These are phyloP conservation scores for Drosophila leonis DNA, from an alignment of 2,888 invertebrate genomes.

Conservation along the genomic window DNA sequence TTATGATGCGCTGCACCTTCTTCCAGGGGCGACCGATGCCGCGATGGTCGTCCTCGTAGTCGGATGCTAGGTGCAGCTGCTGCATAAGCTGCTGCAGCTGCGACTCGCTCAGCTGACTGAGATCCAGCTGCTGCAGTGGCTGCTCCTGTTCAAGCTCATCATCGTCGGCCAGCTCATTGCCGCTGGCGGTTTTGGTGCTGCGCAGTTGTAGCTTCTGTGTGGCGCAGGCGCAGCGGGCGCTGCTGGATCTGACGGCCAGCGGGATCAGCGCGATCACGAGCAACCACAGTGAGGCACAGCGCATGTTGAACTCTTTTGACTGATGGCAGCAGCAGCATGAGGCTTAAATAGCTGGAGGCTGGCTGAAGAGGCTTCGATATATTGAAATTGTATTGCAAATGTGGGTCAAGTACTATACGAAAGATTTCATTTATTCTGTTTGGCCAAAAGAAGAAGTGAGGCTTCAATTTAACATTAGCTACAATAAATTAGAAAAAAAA, in stretches of 20 bases:
- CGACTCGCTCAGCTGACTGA: constrained; percentile 50
- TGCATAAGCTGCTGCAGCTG: constrained; percentile 56
- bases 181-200: neutral
- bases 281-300: constrained; percentile 8
- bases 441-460: constrained; percentile 40
- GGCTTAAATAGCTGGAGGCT: constrained; percentile 43
- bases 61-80: constrained; percentile 33
- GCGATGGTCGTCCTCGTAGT: constrained; percentile 49
- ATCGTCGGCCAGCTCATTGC: neutral
- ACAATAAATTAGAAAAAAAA: constrained; percentile 74
- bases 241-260: neutral
- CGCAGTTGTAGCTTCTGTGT: constrained; percentile 30
- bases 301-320: constrained; percentile 26
- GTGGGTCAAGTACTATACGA: constrained; percentile 55
- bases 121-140: constrained; percentile 48
- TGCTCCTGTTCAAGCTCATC: constrained; percentile 9
- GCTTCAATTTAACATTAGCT: constrained; percentile 53
- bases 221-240: constrained; percentile 24
- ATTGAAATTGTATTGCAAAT: constrained; percentile 1
- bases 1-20: constrained; percentile 65
- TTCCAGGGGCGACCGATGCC: constrained; percentile 71
- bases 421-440: constrained; percentile 56
- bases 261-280: constrained; percentile 16
- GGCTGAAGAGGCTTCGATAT: neutral
- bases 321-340: neutral